Conservation (phyloP, 2,888 invertebrate genomes). For the Sabatieria punctata region DNA sequence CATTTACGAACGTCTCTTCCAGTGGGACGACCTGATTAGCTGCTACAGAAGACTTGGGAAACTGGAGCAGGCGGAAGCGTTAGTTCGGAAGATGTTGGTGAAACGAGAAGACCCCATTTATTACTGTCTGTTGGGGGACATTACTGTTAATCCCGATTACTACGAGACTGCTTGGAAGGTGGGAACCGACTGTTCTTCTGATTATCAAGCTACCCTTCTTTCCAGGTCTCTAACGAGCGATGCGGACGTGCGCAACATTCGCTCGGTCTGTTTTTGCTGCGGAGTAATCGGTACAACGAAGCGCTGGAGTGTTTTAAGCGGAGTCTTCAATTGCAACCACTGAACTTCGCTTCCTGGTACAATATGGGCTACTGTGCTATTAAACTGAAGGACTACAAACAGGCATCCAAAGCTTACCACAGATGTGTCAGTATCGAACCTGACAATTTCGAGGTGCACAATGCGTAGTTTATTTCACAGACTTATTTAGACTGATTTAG, state of each 20-base stretch:
- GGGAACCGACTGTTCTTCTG: no score
- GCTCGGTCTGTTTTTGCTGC: slow-evolving; percentile 60
- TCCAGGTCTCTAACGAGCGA: slow-evolving; percentile 40
- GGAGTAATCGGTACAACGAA: slow-evolving; percentile 41
- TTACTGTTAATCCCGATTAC: slow-evolving; percentile 54
- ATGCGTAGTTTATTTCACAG: no score
- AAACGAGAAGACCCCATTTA: slow-evolving; percentile 63
- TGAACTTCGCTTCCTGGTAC: slow-evolving; percentile 14
- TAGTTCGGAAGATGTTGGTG: slow-evolving; percentile 31
- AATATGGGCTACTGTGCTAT: slow-evolving; percentile 23
- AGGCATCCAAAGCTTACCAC: slow-evolving; percentile 15
- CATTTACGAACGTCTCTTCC: slow-evolving; percentile 42
- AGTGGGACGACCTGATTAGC: slow-evolving; percentile 80
- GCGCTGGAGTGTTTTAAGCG: slow-evolving; percentile 26
- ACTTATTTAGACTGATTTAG: no score
- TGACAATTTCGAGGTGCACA: slow-evolving; percentile 71
- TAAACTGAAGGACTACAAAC: slow-evolving; percentile 22
- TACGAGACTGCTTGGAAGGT: slow-evolving; percentile 82
- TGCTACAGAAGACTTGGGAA: slow-evolving; percentile 71
- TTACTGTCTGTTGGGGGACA: slow-evolving; percentile 79
- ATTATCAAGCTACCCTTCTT: no score
- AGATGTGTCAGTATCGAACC: slow-evolving; percentile 25
- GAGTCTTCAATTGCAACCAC: slow-evolving; percentile 25
- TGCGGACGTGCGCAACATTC: slow-evolving; percentile 71
- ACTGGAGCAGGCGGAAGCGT: slow-evolving; percentile 54